Evolutionary conservation across 2,888 invertebrate species (phyloP), one percentile per base, ranked within the genome.

Genomic region (Eupithecia pulchellata): DNA sequence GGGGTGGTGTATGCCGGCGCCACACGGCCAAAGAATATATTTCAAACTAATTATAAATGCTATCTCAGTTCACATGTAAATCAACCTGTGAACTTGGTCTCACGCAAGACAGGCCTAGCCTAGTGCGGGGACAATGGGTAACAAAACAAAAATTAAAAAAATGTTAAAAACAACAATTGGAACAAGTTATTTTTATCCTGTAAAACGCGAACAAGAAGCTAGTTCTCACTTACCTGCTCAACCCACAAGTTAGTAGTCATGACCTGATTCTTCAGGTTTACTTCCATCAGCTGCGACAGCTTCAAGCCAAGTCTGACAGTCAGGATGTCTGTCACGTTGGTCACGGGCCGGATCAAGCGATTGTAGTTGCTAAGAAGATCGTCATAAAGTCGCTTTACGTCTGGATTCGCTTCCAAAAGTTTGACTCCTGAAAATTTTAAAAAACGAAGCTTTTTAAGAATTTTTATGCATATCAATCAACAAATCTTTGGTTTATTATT

Each of bases 241-340:
- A 98, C 98, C 98, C 98, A 98, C 17, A 98, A 95, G 87, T 98
- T 98, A 0, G 98, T 98, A 0, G 98, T 98, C 98, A 98, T 98
- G 74, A 98, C 97, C 91, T 98, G 98, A 88, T 98, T 98, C 92
- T 98, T 98, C 73, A 98, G 86, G 86, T 98, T 98, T 92, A 97
- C 97, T 88, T 98, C 98, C 90, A 98, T 98, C 57, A 98, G 95
- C 89, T 98, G 98, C 0, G 98, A 98, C 74, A 98, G 91, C 88
- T 98, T 98, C 69, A 99, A 94, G 0, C 99, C 98, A 69, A 99
- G 95, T 93, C 97, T 96, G 63, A 99, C 99, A 0, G 98, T 98
- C 64, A 99, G 94, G 27, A 98, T 98, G 87, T 99, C 98, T 1
- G 97, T 97, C 84, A 98, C 98, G 89, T 99, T 99, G 36, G 96